phyloP scores from a whole-genome alignment of 2,888 invertebrate species.

The Lochmaea capreae region DNA sequence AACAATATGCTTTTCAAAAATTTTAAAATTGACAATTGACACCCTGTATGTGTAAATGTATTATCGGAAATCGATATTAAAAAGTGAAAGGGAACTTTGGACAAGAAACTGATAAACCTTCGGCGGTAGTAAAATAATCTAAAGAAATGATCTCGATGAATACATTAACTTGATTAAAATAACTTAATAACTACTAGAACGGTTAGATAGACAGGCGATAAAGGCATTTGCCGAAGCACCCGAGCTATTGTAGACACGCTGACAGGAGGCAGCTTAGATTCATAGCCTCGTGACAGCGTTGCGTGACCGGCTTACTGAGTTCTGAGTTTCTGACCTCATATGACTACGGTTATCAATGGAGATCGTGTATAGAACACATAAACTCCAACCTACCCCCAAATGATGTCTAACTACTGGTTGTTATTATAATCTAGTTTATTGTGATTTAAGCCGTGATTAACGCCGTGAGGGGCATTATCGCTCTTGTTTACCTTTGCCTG shows the following conservation, averaged over 20 bases:
- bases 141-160: slow-evolving; percentile 30
- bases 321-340: slow-evolving; percentile 45
- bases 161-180: slow-evolving; percentile 37
- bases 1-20: not conserved
- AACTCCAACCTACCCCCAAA: slow-evolving; percentile 48
- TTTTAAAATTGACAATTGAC: not conserved
- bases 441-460: slow-evolving; percentile 50
- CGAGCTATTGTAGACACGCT: slow-evolving; percentile 44
- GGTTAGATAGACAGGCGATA: slow-evolving; percentile 37
- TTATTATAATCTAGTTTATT: slow-evolving; percentile 55
- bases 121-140: slow-evolving; percentile 8
- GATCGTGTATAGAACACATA: slow-evolving; percentile 57
- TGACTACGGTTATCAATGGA: slow-evolving; percentile 47
- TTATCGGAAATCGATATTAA: not conserved
- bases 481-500: slow-evolving; percentile 42
- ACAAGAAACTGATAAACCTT: slow-evolving; percentile 20
- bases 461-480: slow-evolving; percentile 45
- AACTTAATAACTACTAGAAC: slow-evolving; percentile 37
- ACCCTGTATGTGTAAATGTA: not conserved
- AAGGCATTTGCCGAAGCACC: slow-evolving; percentile 27
- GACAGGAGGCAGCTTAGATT: slow-evolving; percentile 55
- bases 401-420: slow-evolving; percentile 51
- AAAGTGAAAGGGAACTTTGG: slow-evolving; percentile 14
- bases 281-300: slow-evolving; percentile 56
- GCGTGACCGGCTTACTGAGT: slow-evolving; percentile 54